Evolutionary conservation across 2,797 vertebrate genomes (phyloP), one percentile per base, ranked within the genome.

Genomic region (Sphaeramia orbicularis): DNA sequence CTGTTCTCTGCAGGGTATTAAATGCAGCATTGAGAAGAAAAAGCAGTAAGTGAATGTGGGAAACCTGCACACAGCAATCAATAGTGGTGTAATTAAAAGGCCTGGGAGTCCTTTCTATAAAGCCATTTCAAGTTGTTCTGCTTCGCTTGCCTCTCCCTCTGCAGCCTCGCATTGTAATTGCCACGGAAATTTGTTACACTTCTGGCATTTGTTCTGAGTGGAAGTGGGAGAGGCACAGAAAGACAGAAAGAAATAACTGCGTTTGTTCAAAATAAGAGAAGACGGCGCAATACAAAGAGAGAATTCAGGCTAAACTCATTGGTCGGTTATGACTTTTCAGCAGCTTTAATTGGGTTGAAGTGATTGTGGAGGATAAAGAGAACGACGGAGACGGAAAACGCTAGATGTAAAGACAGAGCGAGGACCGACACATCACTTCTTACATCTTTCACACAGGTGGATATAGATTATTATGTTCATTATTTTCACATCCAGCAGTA

Each of bases 31-130:
- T 71, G 64, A 79, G 68, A 83, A 75, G 69, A 84, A 87, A 85
- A 84, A 66, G 69, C 61, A 76, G 80, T 77, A 67, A 82, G 71
- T 78, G 84, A 85, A 83, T 81, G 86, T 41, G 55, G 88, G 83
- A 84, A 90, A 86, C 86, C 65, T 75, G 74, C 58, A 44, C 79
- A 71, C 71, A 58, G 76, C 65, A 91, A 94, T 94, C 92, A 91
- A 94, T 93, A 92, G 64, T 30, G 52, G 75, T 86, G 83, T 93
- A 93, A 93, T 93, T 93, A 93, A 85, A 90, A 89, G 78, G 80
- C 85, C 70, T 74, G 9, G 35, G 71, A 88, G 86, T 79, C 84
- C 73, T 89, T 92, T 92, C 88, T 86, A 93, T 92, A 89, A 90
- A 92, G 89, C 86, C 74, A 91, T 93, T 92, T 89, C 83, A 89